A percentile compares a stretch with the other conserved stretches of the same genome.
These are phyloP conservation scores for Apamea monoglypha DNA, from an alignment of 2,888 invertebrate species.

Conservation along the genomic window DNA sequence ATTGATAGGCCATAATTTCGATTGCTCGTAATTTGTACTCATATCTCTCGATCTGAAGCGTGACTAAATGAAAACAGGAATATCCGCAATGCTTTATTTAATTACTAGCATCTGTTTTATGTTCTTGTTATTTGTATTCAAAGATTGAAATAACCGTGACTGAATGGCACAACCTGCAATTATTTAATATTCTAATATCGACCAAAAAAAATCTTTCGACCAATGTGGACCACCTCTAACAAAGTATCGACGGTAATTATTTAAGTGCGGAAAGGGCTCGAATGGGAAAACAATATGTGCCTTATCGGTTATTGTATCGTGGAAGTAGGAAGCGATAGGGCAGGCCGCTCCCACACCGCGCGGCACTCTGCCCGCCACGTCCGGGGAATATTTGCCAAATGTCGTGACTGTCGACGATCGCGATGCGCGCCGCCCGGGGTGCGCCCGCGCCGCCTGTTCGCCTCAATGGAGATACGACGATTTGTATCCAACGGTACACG, in stretches of 20 bases:
- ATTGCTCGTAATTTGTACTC: constrained; percentile 79
- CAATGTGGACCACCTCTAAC: constrained; percentile 8
- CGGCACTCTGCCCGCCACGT: constrained; percentile 79
- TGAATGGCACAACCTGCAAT: constrained; percentile 19
- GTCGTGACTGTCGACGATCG: constrained; percentile 90
- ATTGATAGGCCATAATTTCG: constrained; percentile 78
- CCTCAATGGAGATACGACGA: constrained; percentile 87
- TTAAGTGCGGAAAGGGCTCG: constrained; percentile 51
- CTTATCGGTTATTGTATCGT: constrained; percentile 80
- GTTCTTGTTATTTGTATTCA: constrained; percentile 42
- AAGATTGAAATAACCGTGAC: constrained; percentile 23
- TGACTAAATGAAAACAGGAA: constrained; percentile 72
- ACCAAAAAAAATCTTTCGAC: not conserved
- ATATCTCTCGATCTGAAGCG: constrained; percentile 73
- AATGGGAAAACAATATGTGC: constrained; percentile 76
- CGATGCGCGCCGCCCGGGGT: constrained; percentile 88
- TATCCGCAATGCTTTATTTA: constrained; percentile 51
- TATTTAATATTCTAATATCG: constrained; percentile 4
- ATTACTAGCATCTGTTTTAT: constrained; percentile 46
- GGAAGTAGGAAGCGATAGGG: constrained; percentile 88
- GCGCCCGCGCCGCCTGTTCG: constrained; percentile 80
- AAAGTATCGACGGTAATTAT: constrained; percentile 55
- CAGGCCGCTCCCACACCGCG: constrained; percentile 87
- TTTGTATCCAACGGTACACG: constrained; percentile 87
- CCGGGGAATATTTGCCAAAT: constrained; percentile 89